These are phyloP conservation scores for Heterotilapia buettikoferi DNA, from an alignment of 2,113 vertebrate species.

Conservation along the genomic window DNA sequence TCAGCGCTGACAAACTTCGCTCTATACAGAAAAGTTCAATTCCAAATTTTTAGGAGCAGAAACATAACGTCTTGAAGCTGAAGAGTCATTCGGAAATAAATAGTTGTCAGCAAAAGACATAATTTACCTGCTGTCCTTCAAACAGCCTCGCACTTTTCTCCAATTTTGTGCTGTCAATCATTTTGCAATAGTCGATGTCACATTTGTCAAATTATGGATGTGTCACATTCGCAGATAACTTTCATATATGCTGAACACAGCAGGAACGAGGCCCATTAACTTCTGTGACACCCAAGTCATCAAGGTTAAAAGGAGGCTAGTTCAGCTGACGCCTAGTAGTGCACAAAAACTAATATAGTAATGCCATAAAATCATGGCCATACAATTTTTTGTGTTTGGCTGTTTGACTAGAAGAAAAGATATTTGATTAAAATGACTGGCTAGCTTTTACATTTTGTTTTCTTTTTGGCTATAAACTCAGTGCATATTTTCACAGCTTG, in stretches of 20 bases:
- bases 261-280: constrained; percentile 13
- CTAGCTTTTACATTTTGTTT: not conserved
- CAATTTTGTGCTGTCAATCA: constrained; percentile 57
- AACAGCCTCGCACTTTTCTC: constrained; percentile 18
- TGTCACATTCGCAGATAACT: not conserved
- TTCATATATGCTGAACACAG: not conserved
- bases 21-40: not conserved
- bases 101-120: not conserved
- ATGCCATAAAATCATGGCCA: not conserved
- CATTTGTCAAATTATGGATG: constrained; percentile 39
- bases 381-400: not conserved
- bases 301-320: not conserved
- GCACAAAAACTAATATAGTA: not conserved
- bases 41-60: not conserved
- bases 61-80: not conserved
- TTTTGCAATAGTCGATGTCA: constrained; percentile 1
- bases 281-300: not conserved
- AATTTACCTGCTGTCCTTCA: constrained; percentile 46
- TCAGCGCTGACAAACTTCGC: not conserved
- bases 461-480: not conserved
- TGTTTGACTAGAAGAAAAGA: not conserved
- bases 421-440: not conserved
- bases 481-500: not conserved
- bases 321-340: not conserved
- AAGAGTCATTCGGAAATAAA: not conserved